These are phyloP conservation scores for Dolichomitus sp. DNA, from an alignment of 2,888 invertebrate genomes.

Conservation along the genomic window DNA sequence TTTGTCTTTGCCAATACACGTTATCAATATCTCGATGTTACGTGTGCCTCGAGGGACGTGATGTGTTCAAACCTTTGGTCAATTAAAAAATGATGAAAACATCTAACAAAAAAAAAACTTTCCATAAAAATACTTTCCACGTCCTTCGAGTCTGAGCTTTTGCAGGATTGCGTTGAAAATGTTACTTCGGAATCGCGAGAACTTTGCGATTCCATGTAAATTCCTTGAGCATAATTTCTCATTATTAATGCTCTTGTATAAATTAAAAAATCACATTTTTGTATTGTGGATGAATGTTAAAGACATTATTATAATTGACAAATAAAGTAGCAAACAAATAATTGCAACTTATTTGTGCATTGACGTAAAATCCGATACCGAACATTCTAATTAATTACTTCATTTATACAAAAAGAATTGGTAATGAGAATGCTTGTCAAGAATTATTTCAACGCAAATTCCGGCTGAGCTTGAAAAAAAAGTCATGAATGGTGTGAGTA, in stretches of 20 bases:
- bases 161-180: constrained; percentile 22
- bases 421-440: constrained; percentile 11
- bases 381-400: background rate
- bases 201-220: background rate
- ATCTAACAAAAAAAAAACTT: background rate
- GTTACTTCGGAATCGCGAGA: constrained; percentile 7
- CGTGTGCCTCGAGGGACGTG: constrained; percentile 50
- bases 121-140: constrained; percentile 31
- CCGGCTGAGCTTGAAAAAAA: constrained; percentile 11
- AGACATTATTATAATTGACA: background rate
- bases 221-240: constrained; percentile 14
- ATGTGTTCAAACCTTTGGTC: background rate
- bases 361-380: background rate
- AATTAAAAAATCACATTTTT: background rate
- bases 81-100: background rate
- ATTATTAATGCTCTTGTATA: background rate
- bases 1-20: constrained; percentile 42
- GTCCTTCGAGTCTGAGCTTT: constrained; percentile 49
- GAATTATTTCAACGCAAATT: constrained; percentile 10
- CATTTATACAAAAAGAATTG: constrained; percentile 9
- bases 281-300: background rate
- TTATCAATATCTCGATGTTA: constrained; percentile 50
- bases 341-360: background rate
- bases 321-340: background rate
- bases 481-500: constrained; percentile 7